Evolutionary conservation across 2,113 vertebrate genomes (phyloP).

Genomic region (Typhlomys cinereus): DNA sequence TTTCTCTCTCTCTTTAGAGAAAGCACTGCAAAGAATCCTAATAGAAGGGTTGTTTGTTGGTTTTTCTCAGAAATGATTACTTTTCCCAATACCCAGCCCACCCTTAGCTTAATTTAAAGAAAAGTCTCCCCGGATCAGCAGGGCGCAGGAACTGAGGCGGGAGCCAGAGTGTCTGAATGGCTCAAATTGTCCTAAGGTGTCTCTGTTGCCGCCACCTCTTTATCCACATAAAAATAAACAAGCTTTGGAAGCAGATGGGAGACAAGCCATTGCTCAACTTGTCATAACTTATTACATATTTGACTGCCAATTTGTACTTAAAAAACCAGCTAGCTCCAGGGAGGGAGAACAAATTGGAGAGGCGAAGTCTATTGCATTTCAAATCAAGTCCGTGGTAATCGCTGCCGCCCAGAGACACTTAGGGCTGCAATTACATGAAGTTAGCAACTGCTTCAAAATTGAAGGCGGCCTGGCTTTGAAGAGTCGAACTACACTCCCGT

Average conservation of each 20-base stretch:
- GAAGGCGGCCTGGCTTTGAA: neutral
- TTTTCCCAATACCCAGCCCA: neutral
- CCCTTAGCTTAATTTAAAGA: neutral
- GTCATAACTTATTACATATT: conserved; percentile 72
- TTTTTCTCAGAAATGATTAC: neutral
- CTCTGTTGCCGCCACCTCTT: neutral
- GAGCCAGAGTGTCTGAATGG: neutral
- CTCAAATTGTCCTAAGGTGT: neutral
- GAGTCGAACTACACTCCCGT: neutral
- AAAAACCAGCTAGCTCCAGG: conserved; percentile 66
- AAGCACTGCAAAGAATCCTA: too few relatives aligned
- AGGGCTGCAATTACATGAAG: conserved; percentile 38
- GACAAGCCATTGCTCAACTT: neutral
- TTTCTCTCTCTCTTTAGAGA: too few relatives aligned
- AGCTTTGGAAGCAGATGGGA: conserved; percentile 53
- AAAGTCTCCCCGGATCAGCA: neutral
- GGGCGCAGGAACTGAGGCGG: neutral
- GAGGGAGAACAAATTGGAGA: conserved; percentile 72
- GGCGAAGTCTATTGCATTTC: conserved; percentile 63
- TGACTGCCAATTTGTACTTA: conserved; percentile 73
- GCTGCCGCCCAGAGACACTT: conserved; percentile 47
- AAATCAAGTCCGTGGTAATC: conserved; percentile 58
- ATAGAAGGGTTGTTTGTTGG: neutral
- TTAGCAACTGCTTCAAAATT: conserved; percentile 15
- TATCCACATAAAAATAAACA: conserved; percentile 55